A percentile compares a stretch with the other conserved stretches of the same genome.
phyloP scores from a whole-genome alignment of 1,140 invertebrate genomes.

The Laupala kohalensis region DNA sequence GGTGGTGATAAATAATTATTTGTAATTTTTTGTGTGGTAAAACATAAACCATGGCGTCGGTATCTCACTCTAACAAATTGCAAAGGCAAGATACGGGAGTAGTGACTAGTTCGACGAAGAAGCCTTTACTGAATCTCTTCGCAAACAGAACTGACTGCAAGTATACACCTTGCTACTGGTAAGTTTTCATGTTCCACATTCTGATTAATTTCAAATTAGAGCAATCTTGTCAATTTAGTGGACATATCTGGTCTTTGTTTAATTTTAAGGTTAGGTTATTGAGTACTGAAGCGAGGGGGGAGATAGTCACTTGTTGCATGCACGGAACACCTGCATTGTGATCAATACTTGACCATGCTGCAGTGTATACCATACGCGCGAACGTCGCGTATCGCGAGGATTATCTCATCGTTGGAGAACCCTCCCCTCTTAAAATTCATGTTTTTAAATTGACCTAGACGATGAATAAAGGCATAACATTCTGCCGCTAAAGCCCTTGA shows the following conservation, averaged over 20 bases:
- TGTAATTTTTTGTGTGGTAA: not conserved
- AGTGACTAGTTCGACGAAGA: slow-evolving; percentile 16
- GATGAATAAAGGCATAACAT: too few relatives aligned
- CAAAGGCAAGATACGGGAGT: slow-evolving; percentile 15
- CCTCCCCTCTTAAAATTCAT: too few relatives aligned
- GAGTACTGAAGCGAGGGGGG: not conserved
- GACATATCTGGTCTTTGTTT: not conserved
- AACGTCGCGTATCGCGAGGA: not conserved
- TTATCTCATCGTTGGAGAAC: not conserved
- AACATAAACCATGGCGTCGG: slow-evolving; percentile 10
- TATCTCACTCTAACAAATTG: slow-evolving; percentile 9
- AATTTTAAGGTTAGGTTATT: slow-evolving; percentile 3
- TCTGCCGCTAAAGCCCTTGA: too few relatives aligned
- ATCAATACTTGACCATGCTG: slow-evolving; percentile 11
- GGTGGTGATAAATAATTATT: not conserved
- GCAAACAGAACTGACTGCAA: slow-evolving; percentile 32
- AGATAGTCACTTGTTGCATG: slow-evolving; percentile 6
- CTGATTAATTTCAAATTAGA: not conserved
- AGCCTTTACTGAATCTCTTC: slow-evolving; percentile 32
- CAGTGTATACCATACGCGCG: not conserved
- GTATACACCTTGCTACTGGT: slow-evolving; percentile 41
- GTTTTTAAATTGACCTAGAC: too few relatives aligned
- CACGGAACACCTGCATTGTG: slow-evolving; percentile 2
- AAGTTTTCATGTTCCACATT: slow-evolving; percentile 16
- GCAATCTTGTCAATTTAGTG: not conserved